Conservation (phyloP, 2,888 invertebrate genomes). For the Noctua comes region DNA sequence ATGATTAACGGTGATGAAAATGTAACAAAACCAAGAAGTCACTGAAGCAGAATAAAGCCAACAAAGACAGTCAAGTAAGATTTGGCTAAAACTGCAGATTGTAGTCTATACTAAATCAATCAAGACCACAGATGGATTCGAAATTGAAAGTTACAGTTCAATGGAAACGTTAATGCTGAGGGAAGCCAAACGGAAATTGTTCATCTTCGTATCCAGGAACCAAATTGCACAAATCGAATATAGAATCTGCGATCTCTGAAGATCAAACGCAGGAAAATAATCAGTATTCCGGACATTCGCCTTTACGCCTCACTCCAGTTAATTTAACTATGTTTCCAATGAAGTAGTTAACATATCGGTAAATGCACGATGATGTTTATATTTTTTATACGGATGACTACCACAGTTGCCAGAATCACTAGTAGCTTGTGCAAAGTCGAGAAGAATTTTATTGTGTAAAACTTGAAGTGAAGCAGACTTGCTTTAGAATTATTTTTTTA, state of each 20-base stretch:
- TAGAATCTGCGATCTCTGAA: slow-evolving; percentile 38
- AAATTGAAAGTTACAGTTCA: slow-evolving; percentile 16
- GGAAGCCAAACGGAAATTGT: slow-evolving; percentile 30
- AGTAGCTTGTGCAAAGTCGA: slow-evolving; percentile 26
- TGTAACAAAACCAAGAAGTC: not conserved
- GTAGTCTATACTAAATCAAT: not conserved
- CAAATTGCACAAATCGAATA: slow-evolving; percentile 34
- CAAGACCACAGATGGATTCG: slow-evolving; percentile 5
- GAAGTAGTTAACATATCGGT: slow-evolving; percentile 56
- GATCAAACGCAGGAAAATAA: slow-evolving; percentile 56
- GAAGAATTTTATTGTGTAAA: slow-evolving; percentile 29
- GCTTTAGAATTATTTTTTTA: slow-evolving; percentile 15
- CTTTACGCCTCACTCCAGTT: slow-evolving; percentile 41
- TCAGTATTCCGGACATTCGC: slow-evolving; percentile 47
- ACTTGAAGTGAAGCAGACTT: slow-evolving; percentile 17
- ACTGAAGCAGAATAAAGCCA: not conserved
- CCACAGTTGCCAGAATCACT: slow-evolving; percentile 24
- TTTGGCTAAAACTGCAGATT: not conserved
- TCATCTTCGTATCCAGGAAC: slow-evolving; percentile 36
- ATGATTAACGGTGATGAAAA: not conserved
- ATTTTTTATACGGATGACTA: slow-evolving; percentile 46
- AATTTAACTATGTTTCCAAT: slow-evolving; percentile 45
- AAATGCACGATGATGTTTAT: slow-evolving; percentile 55
- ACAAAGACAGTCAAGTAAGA: not conserved
- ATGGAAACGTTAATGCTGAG: slow-evolving; percentile 10